Percentiles rank a stretch among this genome's conserved stretches.
phyloP scores from a whole-genome alignment of 35 echinoderm and acorn worm species.

The Lytechinus variegatus region DNA sequence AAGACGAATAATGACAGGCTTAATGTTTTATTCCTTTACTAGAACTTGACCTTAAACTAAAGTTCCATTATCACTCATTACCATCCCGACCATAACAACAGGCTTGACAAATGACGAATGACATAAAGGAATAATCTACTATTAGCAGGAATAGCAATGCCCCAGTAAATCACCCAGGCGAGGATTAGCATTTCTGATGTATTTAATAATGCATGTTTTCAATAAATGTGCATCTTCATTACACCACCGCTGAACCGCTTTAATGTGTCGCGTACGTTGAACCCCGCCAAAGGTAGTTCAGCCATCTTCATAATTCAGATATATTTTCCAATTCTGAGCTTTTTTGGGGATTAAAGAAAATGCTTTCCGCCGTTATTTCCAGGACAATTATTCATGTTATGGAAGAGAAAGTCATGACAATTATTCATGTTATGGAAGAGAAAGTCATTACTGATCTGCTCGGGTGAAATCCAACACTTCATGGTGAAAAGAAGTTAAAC shows the following conservation, averaged over 20 bases:
- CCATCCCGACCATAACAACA: constrained; percentile 24
- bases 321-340: background rate
- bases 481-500: too few species aligned
- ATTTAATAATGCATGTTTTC: constrained; percentile 45
- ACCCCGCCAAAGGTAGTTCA: background rate
- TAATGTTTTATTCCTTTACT: background rate
- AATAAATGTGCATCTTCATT: constrained; percentile 52
- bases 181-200: constrained; percentile 43
- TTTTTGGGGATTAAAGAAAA: background rate
- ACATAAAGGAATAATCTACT: constrained; percentile 56
- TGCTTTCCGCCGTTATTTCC: background rate
- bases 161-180: constrained; percentile 51
- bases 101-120: constrained; percentile 52
- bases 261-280: background rate
- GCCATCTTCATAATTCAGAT: background rate
- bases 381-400: background rate
- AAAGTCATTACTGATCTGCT: too few species aligned
- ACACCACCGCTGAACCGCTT: background rate
- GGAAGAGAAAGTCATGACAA: background rate
- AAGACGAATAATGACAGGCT: constrained; percentile 54
- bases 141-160: constrained; percentile 46
- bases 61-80: constrained; percentile 49
- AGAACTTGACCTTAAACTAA: constrained; percentile 47
- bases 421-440: background rate
- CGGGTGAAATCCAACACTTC: too few species aligned